Percentiles rank a stretch among this genome's conserved stretches.
Evolutionary conservation across 2,888 invertebrate species (phyloP).

Genomic region (Acleris laterana): DNA sequence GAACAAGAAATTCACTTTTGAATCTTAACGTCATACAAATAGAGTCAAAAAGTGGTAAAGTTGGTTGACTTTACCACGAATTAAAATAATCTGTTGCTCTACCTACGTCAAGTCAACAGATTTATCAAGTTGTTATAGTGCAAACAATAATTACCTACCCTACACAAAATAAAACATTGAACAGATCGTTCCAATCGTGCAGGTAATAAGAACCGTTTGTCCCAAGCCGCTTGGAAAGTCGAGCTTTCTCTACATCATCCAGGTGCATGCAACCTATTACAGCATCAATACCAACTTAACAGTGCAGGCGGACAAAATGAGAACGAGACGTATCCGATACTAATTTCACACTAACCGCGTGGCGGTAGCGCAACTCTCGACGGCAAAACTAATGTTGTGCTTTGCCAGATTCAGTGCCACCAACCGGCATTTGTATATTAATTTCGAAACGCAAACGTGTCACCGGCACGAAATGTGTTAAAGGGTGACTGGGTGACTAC

Average conservation of each 20-base stretch:
- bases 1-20: too few relatives aligned
- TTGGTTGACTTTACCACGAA: too few relatives aligned
- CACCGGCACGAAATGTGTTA: background rate
- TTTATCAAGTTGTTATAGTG: background rate
- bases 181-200: background rate
- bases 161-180: background rate
- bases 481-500: constrained; percentile 11
- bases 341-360: background rate
- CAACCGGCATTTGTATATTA: too few relatives aligned
- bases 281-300: constrained; percentile 8
- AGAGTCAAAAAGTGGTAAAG: too few relatives aligned
- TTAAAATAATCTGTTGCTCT: too few relatives aligned
- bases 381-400: background rate
- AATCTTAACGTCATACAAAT: too few relatives aligned
- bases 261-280: constrained; percentile 16
- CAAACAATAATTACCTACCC: too few relatives aligned
- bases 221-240: constrained; percentile 1
- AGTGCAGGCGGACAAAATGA: background rate
- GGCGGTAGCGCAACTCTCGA: constrained; percentile 2
- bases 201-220: background rate
- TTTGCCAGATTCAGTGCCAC: background rate
- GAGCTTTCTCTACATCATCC: constrained; percentile 18
- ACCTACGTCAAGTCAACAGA: too few relatives aligned
- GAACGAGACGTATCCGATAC: constrained; percentile 1
- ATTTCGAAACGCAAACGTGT: too few relatives aligned